Evolutionary conservation across 2,888 invertebrate genomes (phyloP).

Genomic region (Eupithecia pulchellata): DNA sequence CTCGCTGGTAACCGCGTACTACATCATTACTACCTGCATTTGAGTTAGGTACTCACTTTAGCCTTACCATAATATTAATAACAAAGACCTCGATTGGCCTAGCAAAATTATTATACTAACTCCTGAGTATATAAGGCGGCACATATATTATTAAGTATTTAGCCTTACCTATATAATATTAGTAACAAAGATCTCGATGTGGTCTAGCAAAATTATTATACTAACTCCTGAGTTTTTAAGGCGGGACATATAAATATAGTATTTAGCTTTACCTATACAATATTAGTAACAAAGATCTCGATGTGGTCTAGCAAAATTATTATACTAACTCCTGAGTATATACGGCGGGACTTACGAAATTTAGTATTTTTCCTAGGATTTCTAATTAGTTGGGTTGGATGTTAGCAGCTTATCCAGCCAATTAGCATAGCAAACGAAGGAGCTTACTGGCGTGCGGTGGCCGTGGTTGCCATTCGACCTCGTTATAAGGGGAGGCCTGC

Average conservation of each 20-base stretch:
- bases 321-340: constrained; percentile 34
- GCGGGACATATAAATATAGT: constrained; percentile 39
- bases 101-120: constrained; percentile 13
- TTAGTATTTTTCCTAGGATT: constrained; percentile 52
- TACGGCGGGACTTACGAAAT: constrained; percentile 39
- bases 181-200: constrained; percentile 2
- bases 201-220: constrained; percentile 9
- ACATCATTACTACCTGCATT: not conserved
- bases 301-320: constrained; percentile 9
- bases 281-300: constrained; percentile 2
- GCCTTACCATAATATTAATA: no score
- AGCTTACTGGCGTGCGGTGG: constrained; percentile 56
- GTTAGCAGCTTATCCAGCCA: constrained; percentile 67
- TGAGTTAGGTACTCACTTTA: constrained; percentile 33
- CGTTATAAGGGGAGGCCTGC: constrained; percentile 58
- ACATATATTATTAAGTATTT: constrained; percentile 45
- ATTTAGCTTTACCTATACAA: no score
- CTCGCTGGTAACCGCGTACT: not conserved
- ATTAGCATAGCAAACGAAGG: constrained; percentile 73
- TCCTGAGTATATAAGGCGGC: constrained; percentile 40
- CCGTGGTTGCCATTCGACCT: constrained; percentile 61
- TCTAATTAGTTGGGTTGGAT: constrained; percentile 60
- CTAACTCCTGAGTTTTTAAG: constrained; percentile 40
- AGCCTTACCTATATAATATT: not conserved
- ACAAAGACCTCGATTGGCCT: constrained; percentile 1